Percentiles rank a stretch among this genome's conserved stretches.
phyloP scores from a whole-genome alignment of 2,113 vertebrate genomes.

The Edolisoma coerulescens region DNA sequence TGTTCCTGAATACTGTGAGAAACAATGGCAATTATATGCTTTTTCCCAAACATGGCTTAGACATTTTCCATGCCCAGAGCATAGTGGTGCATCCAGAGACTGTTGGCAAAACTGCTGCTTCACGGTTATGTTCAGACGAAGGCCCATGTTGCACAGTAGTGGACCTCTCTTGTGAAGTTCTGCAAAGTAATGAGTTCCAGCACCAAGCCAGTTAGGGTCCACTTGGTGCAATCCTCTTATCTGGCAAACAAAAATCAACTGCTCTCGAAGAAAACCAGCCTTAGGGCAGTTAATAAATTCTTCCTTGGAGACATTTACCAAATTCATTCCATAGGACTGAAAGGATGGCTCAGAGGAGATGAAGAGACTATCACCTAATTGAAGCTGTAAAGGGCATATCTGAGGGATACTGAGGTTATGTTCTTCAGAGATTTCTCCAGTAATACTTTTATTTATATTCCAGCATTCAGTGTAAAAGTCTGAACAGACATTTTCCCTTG shows the following conservation, averaged over 20 bases:
- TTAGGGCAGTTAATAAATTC: conserved; percentile 75
- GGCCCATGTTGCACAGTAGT: conserved; percentile 70
- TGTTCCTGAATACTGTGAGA: conserved; percentile 71
- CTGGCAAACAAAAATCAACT: conserved; percentile 68
- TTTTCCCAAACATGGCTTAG: conserved; percentile 71
- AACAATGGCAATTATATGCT: conserved; percentile 75
- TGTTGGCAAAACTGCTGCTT: conserved; percentile 76
- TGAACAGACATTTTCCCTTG: conserved; percentile 70
- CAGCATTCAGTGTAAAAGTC: conserved; percentile 71
- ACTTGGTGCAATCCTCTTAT: conserved; percentile 68
- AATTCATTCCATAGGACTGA: conserved; percentile 71
- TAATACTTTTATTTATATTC: background rate
- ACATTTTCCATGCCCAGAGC: conserved; percentile 80
- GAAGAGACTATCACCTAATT: conserved; percentile 77
- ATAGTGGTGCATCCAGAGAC: conserved; percentile 66
- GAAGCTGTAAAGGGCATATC: conserved; percentile 82
- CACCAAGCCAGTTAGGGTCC: conserved; percentile 71
- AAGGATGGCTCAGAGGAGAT: conserved; percentile 73
- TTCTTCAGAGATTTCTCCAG: background rate
- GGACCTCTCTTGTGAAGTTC: conserved; percentile 65
- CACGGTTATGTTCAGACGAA: conserved; percentile 78
- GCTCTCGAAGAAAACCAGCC: conserved; percentile 23
- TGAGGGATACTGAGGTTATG: conserved; percentile 65
- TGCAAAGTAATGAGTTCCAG: conserved; percentile 80
- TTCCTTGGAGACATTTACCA: conserved; percentile 77